phyloP scores from a whole-genome alignment of 2,113 vertebrate genomes.

The Brachypteracias leptosomus region DNA sequence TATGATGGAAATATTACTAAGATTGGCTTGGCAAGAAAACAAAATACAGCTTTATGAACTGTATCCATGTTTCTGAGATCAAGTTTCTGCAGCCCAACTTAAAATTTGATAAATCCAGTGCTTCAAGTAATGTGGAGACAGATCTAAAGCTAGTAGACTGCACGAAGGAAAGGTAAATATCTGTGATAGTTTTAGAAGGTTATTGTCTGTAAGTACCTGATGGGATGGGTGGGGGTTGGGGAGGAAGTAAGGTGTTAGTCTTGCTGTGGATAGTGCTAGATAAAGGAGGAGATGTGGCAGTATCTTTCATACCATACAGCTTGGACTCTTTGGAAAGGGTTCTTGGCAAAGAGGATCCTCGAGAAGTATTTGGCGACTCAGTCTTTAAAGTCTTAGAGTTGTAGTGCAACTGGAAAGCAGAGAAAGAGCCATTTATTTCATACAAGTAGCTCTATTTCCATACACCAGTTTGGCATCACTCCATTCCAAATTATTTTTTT shows the following conservation, averaged over 20 bases:
- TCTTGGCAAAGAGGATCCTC: constrained; percentile 95
- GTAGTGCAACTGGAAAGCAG: constrained; percentile 90
- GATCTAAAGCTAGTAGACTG: constrained; percentile 41
- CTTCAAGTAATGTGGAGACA: not conserved
- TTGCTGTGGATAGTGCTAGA: constrained; percentile 85
- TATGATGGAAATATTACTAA: not conserved
- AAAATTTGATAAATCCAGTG: not conserved
- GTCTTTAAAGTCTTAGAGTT: constrained; percentile 98
- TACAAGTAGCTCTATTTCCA: not conserved
- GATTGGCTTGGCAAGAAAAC: not conserved
- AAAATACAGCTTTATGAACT: not conserved
- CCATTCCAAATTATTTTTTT: not conserved
- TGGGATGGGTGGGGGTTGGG: constrained; percentile 92
- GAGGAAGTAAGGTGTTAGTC: constrained; percentile 94
- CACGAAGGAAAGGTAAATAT: not conserved
- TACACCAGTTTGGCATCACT: not conserved
- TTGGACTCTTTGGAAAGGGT: constrained; percentile 99
- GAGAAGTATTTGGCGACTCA: constrained; percentile 91
- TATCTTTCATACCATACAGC: constrained; percentile 98
- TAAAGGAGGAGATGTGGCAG: constrained; percentile 77
- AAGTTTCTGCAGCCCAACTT: not conserved
- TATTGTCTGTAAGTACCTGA: constrained; percentile 85
- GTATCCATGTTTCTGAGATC: not conserved
- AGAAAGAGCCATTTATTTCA: not conserved
- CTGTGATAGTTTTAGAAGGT: constrained; percentile 18